Base-by-base conservation (phyloP, 2,888 invertebrate species). In the Agonopterix alstromeriana region DNA sequence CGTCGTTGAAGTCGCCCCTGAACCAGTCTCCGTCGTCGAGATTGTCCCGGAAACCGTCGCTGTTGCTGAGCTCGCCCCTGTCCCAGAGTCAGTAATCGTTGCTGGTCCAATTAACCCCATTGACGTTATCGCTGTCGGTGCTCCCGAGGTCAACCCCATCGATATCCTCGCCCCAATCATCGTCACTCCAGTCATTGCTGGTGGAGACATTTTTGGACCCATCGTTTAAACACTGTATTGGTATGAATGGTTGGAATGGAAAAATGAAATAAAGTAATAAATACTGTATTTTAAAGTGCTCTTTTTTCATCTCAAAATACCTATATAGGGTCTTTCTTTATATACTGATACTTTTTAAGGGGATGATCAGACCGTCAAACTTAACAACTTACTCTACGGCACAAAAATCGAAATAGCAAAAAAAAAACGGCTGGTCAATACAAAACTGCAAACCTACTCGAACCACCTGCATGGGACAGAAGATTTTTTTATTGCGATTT, bases 61-160 rank as follows among this genome's bases (percentile, higher is more conserved):
- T 10, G 43, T 47, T 8, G 47, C 46, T 27, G 41, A 40, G n/a
- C 45, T 47, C 45, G 14, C 36, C 27, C 41, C 45, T 45, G 36
- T 10, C 36, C 50, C 52, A 14, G 48, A 35, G 12, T 36, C 48
- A 47, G 14, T 27, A 10, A 40, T 47, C 49, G 52, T 47, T 38
- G 44, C 54, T 35, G 42, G 38, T 12, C 53, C 55, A 36, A 44
- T 50, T 43, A 60, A 61, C 54, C 61, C 63, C 45, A 52, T 61
- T 14, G 60, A 59, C 45, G 54, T 60, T 35, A 53, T 65, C 49
- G 57, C 57, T 47, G 53, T 58, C 27, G 48, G 46, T 36, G 50
- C 56, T 47, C 54, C 55, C 42, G 55, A 57, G 35, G 49, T 53
- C 52, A 54, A 56, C 52, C 51, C 55, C 49, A 47, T 53, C 53